These are phyloP conservation scores for Indicator maculatus DNA, from an alignment of 2,113 vertebrate genomes.

Conservation along the genomic window DNA sequence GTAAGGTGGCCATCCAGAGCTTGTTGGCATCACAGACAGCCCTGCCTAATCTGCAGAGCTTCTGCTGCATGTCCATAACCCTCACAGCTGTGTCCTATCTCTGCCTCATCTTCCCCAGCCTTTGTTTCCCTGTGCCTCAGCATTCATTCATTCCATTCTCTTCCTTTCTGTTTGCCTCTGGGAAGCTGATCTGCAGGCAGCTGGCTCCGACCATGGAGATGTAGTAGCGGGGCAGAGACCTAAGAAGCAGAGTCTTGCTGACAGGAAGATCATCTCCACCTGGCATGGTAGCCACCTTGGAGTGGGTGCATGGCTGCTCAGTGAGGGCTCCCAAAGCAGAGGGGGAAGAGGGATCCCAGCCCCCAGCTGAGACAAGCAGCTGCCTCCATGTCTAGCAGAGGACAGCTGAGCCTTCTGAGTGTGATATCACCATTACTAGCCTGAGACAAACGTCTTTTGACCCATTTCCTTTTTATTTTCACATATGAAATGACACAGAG, in stretches of 20 bases:
- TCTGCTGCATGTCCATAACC: background rate
- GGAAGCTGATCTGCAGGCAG: slow-evolving; percentile 81
- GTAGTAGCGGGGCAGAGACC: slow-evolving; percentile 70
- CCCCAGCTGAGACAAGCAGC: slow-evolving; percentile 28
- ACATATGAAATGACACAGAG: background rate
- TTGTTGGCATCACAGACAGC: background rate
- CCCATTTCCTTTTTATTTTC: background rate
- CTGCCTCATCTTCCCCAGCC: background rate
- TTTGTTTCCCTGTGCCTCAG: background rate
- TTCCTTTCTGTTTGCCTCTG: slow-evolving; percentile 83
- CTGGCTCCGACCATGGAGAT: slow-evolving; percentile 68
- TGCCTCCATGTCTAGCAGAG: slow-evolving; percentile 43
- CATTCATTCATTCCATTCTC: slow-evolving; percentile 63
- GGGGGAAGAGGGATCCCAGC: slow-evolving; percentile 41
- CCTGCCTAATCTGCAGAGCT: background rate
- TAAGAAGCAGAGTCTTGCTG: slow-evolving; percentile 62
- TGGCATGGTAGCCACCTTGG: slow-evolving; percentile 49
- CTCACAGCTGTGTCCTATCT: background rate
- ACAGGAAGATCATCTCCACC: slow-evolving; percentile 66
- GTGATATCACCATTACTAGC: slow-evolving; percentile 39
- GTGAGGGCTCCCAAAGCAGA: slow-evolving; percentile 59
- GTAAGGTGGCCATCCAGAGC: background rate
- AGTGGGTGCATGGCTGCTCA: slow-evolving; percentile 34
- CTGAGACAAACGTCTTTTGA: background rate
- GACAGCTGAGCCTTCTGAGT: slow-evolving; percentile 33